Evolutionary conservation across 1,140 invertebrate species (phyloP).

Genomic region (Diachasma alloeum): DNA sequence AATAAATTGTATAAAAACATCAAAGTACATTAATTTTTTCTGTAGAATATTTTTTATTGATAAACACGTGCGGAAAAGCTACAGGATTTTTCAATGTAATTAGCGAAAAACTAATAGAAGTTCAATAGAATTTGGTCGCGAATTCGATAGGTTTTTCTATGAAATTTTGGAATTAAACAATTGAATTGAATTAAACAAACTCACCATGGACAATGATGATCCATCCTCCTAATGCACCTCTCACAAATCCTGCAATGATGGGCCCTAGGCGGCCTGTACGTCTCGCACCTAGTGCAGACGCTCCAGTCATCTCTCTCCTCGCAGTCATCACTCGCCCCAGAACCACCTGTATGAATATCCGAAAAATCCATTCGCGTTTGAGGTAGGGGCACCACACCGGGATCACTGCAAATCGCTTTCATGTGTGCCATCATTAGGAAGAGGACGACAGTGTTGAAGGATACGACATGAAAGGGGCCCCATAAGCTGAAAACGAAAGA

Average conservation of each 20-base stretch:
- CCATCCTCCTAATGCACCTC: constrained; percentile 87
- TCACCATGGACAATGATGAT: constrained; percentile 89
- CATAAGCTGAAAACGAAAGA: constrained; percentile 75
- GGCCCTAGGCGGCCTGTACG: constrained; percentile 83
- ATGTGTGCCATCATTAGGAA: constrained; percentile 81
- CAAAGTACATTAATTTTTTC: too few species aligned
- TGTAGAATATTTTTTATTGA: too few species aligned
- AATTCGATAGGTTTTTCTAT: too few species aligned
- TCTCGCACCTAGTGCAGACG: constrained; percentile 84
- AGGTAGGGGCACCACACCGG: constrained; percentile 86
- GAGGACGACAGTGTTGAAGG: constrained; percentile 84
- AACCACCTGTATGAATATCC: constrained; percentile 76
- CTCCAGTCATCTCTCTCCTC: constrained; percentile 81
- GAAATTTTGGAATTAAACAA: constrained; percentile 23
- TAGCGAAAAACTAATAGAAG: too few species aligned
- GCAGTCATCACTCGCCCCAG: constrained; percentile 51
- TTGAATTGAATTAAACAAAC: constrained; percentile 30
- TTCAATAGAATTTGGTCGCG: too few species aligned
- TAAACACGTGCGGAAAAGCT: too few species aligned
- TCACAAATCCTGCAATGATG: constrained; percentile 92
- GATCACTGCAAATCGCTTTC: constrained; percentile 88
- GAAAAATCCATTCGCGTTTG: constrained; percentile 84
- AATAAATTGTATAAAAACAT: too few species aligned
- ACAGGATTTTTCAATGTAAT: too few species aligned
- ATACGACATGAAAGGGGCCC: constrained; percentile 82